Base-by-base conservation (phyloP, 2,888 invertebrate genomes). In the Druceiella hillmani region DNA sequence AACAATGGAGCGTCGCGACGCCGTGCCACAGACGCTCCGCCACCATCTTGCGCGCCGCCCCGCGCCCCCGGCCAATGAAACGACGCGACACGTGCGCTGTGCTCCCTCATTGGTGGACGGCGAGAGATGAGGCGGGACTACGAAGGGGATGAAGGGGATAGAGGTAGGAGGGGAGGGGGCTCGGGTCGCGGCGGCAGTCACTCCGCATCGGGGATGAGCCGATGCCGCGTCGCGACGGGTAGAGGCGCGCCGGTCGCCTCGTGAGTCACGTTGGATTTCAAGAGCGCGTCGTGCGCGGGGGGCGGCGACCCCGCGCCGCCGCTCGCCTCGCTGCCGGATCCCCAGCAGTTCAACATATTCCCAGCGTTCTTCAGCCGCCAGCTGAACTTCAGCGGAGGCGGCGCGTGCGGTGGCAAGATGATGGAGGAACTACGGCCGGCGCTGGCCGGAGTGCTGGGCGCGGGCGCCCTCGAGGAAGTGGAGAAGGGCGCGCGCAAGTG, bases 331-430 rank as follows among this genome's bases (percentile, higher is more conserved):
- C 74, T 77, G 54, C 76, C 74, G 51, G 77, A 78, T 52, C 81
- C 81, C 48, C 87, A 87, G 61, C 88, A 88, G 71, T 89, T 89
- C 74, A 89, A 89, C 74, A 90, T 90, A 57, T 89, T 90, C 66
- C 89, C 89, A 54, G 89, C 89, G 44, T 89, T 89, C 61, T 90
- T 90, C 66, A 88, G 88, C 72, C 76, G 89, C 47, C 89, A 90
- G 66, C 75, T 90, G 52, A 89, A 89, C 65, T 89, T 89, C 65
- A 80, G 81, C 33, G 76, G 80, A 52, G 66, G 78, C 43, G 78
- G 81, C 41, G 77, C 76, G 41, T 79, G 81, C 56, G 81, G 81
- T 51, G 61, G 71, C 35, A 87, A 87, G 59, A 80, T 88, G 61
- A 89, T 89, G 89, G 89, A 89, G 59, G 89, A 89, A 58, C 67